Base-by-base conservation (phyloP, 2,888 invertebrate species). In the Ecdyonurus torrentis region DNA sequence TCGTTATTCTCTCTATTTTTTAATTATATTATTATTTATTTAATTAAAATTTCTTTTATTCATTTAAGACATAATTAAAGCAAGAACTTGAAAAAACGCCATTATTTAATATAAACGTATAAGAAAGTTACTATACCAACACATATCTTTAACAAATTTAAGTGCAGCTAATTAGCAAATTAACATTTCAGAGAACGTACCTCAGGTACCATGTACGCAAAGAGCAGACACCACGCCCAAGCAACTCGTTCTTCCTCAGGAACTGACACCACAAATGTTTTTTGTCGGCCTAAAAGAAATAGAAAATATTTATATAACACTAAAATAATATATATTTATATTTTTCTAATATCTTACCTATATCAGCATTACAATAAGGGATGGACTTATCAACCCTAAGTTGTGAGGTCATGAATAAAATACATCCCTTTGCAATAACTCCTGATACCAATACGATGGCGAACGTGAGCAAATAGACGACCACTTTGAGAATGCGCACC, bases 211-310 rank as follows among this genome's bases (percentile, higher is more conserved):
- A 84, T 77, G 71, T 89, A 90, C 23, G 85, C 83, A 68, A 89
- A 83, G 55, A 90, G 76, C 25, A 90, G 73, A 60, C 86, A 82
- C 90, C 91, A 92, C 18, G 88, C 82, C 91, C 91, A 91, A 58
- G 83, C 78, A 63, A 86, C 77, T 66, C 84, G 79, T 70, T 87
- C 87, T 68, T 81, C 80, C 61, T 72, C 71, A 1, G 74, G 71
- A n/a, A 75, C 67, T n/a, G 68, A 67, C 1, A 71, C 72, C 61
- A 69, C 68, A 67, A 71, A 74, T 64, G 70, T 70, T 66, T 74
- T 72, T 66, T 70, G 72, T 50, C 72, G 70, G 64, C 71, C 73
- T 72, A 67, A 61, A 55, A 52, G 63, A 68, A 61, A 61, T 63
- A 63, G 58, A 37, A 52, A 52, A 23, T 63, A 58, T 25, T 19